Percentiles rank a stretch among this genome's conserved stretches.
Conservation (phyloP, 2,888 invertebrate species). For the Minunthozetes semirufus region DNA sequence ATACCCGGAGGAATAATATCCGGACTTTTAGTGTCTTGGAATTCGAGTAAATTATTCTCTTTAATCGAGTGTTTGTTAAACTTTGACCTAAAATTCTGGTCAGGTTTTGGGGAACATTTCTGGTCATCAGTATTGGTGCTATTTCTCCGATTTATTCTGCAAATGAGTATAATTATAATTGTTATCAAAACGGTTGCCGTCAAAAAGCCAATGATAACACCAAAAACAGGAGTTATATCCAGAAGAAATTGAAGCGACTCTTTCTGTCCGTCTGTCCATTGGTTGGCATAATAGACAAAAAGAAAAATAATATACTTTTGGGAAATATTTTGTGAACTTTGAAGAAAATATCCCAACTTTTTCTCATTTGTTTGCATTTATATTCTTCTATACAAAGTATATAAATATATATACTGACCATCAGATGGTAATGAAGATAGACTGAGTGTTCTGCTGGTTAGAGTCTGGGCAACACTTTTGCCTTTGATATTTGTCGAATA, state of each 20-base stretch:
- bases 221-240: conserved; percentile 8
- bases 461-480: neutral
- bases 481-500: conserved; percentile 6
- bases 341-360: neutral
- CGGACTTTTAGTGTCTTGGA: conserved; percentile 21
- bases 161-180: conserved; percentile 18
- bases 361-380: neutral
- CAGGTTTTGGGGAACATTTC: neutral
- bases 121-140: neutral
- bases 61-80: neutral
- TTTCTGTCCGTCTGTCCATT: neutral
- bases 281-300: neutral
- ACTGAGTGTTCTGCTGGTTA: conserved; percentile 6
- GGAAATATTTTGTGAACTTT: neutral
- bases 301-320: conserved; percentile 10
- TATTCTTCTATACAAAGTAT: neutral
- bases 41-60: conserved; percentile 2
- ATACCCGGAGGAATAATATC: conserved; percentile 23
- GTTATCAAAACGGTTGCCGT: neutral
- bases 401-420: conserved; percentile 6
- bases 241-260: conserved; percentile 2
- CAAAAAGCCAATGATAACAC: neutral
- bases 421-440: conserved; percentile 14
- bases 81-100: conserved; percentile 7
- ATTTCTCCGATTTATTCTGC: conserved; percentile 19